Base-by-base conservation (phyloP, 2,113 vertebrate species). In the Hystrix brachyura region DNA sequence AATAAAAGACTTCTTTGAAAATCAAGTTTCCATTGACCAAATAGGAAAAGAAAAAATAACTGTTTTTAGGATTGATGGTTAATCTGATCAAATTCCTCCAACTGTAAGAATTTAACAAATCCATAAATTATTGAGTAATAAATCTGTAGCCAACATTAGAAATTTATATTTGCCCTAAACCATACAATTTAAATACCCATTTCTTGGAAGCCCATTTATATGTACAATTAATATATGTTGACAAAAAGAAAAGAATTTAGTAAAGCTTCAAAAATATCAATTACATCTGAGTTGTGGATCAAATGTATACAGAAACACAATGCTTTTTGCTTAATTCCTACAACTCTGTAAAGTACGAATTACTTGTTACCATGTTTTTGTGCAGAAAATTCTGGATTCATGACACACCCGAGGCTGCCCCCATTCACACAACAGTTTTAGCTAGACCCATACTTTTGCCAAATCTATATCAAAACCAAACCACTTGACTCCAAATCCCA, bases 131-230 rank as follows among this genome's bases (percentile, higher is more conserved):
- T 87, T 85, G 46, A 94, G 81, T 38, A 78, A 53, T 81, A 72
- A 64, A 88, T 89, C 55, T 78, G 13, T 14, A 69, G 12, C 57
- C 46, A 84, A 87, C 1, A 87, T 10, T 10, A 79, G 19, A 92
- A 81, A 89, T 38, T 83, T 55, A 27, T 76, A 21, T 89, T 91
- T 51, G 32, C 91, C 85, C 71, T 91, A 64, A 94, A 83, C 25
- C 3, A 67, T 14, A 65, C 51, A 79, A 88, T 55, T 92, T 43
- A 83, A 89, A 72, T 92, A 23, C 46, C 14, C 3, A 76, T 17
- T 84, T 76, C 23, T 81, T 65, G 60, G 57, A 51, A 64, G 29
- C 18, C n/a, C 14, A 34, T 48, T 46, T 46, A 65, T 46, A 18
- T 46, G 21, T n/a, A 27, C 6, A 89, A 43, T 53, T 53, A 89